Base-by-base conservation (phyloP, 2,797 vertebrate genomes). In the Falco concolor region DNA sequence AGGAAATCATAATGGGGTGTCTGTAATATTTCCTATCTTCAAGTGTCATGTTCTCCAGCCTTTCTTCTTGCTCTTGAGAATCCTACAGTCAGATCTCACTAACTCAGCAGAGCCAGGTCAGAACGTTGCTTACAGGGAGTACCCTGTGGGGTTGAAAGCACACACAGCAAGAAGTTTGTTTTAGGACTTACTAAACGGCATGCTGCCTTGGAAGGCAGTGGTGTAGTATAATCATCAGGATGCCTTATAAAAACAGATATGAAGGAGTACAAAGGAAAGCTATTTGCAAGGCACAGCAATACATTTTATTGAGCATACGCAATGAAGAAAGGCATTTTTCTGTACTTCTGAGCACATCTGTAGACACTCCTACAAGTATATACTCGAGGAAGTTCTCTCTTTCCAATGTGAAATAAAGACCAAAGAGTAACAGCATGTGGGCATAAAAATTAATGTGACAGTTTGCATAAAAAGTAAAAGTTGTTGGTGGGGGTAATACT, bases 231-330 rank as follows among this genome's bases (percentile, higher is more conserved):
- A 95, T 84, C 90, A 84, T 87, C 81, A 64, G 49, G 72, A 95
- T 72, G 88, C 68, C 88, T 94, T 95, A 80, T 83, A 80, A 94
- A 96, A 93, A 77, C 64, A 91, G 80, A 92, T 94, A 80, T 93
- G 75, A 93, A 89, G 68, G 86, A 94, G 60, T 96, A 93, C 89
- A 96, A 90, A 96, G 82, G 61, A 89, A 87, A 77, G 36, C 47
- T 83, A 61, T 90, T 91, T 85, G 80, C 65, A 90, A 9, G 40
- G 75, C 77, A 59, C 88, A 95, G 88, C 91, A 75, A 85, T 89
- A 84, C 10, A 34, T 85, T 95, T 96, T 94, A 87, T 63, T 90
- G 88, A 80, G 81, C 16, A 1, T 78, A 78, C 53, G 64, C 38
- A 80, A 75, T n/a, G 38, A 61, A 74, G 78, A 77, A 93, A 92